Evolutionary conservation across 2,888 invertebrate species (phyloP), one percentile per base, ranked within the genome.

Genomic region (Pyrrhosoma nymphula): DNA sequence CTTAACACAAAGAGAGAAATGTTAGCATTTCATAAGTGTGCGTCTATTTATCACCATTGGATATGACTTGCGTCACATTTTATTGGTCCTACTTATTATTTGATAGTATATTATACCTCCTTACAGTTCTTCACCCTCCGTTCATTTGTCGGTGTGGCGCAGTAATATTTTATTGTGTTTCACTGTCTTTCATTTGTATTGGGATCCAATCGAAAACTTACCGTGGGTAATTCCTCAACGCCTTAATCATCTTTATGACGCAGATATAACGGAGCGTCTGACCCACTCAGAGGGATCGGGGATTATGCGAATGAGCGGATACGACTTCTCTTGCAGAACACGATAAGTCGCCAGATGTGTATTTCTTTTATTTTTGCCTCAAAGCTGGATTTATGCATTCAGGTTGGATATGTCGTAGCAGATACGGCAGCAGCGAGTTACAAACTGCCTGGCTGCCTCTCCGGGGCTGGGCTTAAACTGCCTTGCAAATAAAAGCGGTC

Each of bases 351-450:
- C 35, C 30, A 82, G 35, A 3, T 82, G 1, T 30, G 35, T 14
- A 35, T 18, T 35, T 35, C 30, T 82, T 82, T 35, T 82, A 30
- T 82, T 82, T 16, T 12, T 35, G 69, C 60, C 35, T 35, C 16
- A 82, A 82, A 82, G 35, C 82, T 35, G 82, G 82, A 82, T 82
- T 82, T 82, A 82, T 82, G 82, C 8, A 26, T 82, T 82, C 30
- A 16, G 35, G 35, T 35, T 16, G 35, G 35, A 35, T 35, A 82
- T 82, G 30, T 35, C 35, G 26, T 82, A 26, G n/a, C 69, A n/a
- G 69, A n/a, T 8, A 69, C n/a, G 69, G n/a, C 69, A 69, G n/a
- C n/a, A 35, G 82, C 16, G 82, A 82, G 82, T 69, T n/a, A n/a
- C n/a, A 69, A 69, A 69, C 26, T 69, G n/a, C 69, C 69, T 69